phyloP scores from a whole-genome alignment of 30 jellyfish, hydroid and myxozoan genomes.

The Aurelia aurita complex sp. Pacific region DNA sequence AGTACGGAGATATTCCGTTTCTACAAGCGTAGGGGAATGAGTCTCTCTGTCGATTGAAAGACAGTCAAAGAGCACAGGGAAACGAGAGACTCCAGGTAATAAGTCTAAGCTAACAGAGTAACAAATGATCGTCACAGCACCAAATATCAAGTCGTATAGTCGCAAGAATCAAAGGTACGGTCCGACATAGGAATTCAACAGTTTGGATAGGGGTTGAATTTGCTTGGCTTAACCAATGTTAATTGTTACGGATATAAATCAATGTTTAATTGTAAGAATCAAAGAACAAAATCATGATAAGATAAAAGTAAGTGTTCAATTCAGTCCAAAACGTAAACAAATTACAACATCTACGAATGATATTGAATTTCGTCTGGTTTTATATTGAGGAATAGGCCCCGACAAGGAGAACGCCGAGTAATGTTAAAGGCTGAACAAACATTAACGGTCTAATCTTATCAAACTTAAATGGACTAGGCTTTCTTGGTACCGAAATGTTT shows the following conservation, averaged over 20 bases:
- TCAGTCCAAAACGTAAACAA: conserved; percentile 29
- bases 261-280: conserved; percentile 4
- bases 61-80: too few relatives aligned
- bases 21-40: too few relatives aligned
- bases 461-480: conserved; percentile 16
- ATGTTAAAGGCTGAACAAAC: conserved; percentile 19
- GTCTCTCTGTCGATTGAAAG: too few relatives aligned
- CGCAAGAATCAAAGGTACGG: too few relatives aligned
- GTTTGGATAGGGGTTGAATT: conserved; percentile 17
- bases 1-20: too few relatives aligned
- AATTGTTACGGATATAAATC: conserved; percentile 39
- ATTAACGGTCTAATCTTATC: conserved; percentile 16
- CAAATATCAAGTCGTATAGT: too few relatives aligned
- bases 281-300: conserved; percentile 18
- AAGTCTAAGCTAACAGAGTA: too few relatives aligned
- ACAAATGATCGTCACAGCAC: too few relatives aligned
- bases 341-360: not conserved
- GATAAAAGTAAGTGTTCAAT: conserved; percentile 24
- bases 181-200: too few relatives aligned
- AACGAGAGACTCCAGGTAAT: too few relatives aligned
- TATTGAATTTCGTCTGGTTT: not conserved
- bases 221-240: conserved; percentile 23
- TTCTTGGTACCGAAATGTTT: not conserved
- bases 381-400: conserved; percentile 17
- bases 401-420: conserved; percentile 22